Percentiles rank a stretch among this genome's conserved stretches.
phyloP scores from a whole-genome alignment of 2,888 invertebrate species.

The Patella ulyssiponensis region DNA sequence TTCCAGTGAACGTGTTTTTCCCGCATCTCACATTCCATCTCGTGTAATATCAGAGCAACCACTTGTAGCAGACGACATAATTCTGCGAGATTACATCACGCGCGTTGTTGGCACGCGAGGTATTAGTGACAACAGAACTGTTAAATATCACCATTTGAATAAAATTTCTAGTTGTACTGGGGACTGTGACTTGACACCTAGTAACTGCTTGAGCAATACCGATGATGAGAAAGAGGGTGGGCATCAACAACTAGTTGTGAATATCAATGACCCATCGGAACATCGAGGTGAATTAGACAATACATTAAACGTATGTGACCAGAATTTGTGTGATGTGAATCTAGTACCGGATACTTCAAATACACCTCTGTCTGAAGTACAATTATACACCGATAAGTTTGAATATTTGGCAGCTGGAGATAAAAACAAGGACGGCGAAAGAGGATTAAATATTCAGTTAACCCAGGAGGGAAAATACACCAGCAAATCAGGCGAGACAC shows the following conservation, averaged over 20 bases:
- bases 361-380: too few relatives aligned
- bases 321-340: too few relatives aligned
- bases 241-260: background rate
- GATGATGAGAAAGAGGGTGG: background rate
- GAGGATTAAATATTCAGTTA: too few relatives aligned
- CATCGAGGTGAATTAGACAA: too few relatives aligned
- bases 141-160: background rate
- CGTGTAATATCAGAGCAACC: background rate
- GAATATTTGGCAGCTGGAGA: too few relatives aligned
- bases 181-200: background rate
- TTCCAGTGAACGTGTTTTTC: too few relatives aligned
- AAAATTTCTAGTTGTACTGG: background rate
- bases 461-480: too few relatives aligned
- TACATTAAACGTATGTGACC: too few relatives aligned
- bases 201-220: background rate
- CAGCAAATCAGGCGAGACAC: too few relatives aligned
- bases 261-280: background rate
- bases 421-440: too few relatives aligned
- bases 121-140: slow-evolving; percentile 3
- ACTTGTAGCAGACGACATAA: slow-evolving; percentile 9
- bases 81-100: background rate
- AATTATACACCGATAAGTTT: too few relatives aligned
- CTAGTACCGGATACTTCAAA: too few relatives aligned
- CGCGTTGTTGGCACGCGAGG: slow-evolving; percentile 2
- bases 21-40: background rate